A percentile compares a stretch with the other conserved stretches of the same genome.
Conservation (phyloP, 2,113 vertebrate genomes). For the Lynx canadensis region DNA sequence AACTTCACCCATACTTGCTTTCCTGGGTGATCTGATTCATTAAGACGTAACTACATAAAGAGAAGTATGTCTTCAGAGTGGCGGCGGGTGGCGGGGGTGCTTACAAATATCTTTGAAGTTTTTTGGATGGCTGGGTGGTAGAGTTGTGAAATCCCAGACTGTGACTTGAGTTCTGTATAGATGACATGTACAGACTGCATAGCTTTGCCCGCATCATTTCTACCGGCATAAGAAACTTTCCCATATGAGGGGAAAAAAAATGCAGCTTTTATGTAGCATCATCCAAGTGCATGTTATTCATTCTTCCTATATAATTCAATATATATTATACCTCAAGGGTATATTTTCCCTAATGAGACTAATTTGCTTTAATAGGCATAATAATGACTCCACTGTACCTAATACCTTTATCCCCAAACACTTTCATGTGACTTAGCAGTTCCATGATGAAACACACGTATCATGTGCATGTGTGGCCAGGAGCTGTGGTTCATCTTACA, state of each 20-base stretch:
- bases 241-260: not conserved
- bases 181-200: constrained; percentile 44
- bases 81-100: not conserved
- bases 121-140: constrained; percentile 41
- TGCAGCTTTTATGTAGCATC: constrained; percentile 58
- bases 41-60: constrained; percentile 22
- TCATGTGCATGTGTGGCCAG: constrained; percentile 48
- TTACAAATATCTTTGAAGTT: constrained; percentile 56
- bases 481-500: constrained; percentile 63
- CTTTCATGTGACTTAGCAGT: constrained; percentile 36
- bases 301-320: constrained; percentile 63
- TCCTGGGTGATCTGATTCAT: constrained; percentile 12
- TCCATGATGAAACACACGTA: constrained; percentile 63
- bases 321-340: constrained; percentile 62
- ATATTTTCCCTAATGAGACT: constrained; percentile 64
- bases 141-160: constrained; percentile 55
- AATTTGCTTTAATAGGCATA: constrained; percentile 73
- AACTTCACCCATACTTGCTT: constrained; percentile 5
- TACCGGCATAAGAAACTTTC: constrained; percentile 68
- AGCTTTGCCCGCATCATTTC: constrained; percentile 53
- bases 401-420: constrained; percentile 66
- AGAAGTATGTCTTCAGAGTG: constrained; percentile 30
- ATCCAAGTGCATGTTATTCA: constrained; percentile 57
- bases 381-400: constrained; percentile 64
- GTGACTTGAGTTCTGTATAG: constrained; percentile 24